Evolutionary conservation across 2,113 vertebrate species (phyloP), one percentile per base, ranked within the genome.

Genomic region (Argyrosomus japonicus): DNA sequence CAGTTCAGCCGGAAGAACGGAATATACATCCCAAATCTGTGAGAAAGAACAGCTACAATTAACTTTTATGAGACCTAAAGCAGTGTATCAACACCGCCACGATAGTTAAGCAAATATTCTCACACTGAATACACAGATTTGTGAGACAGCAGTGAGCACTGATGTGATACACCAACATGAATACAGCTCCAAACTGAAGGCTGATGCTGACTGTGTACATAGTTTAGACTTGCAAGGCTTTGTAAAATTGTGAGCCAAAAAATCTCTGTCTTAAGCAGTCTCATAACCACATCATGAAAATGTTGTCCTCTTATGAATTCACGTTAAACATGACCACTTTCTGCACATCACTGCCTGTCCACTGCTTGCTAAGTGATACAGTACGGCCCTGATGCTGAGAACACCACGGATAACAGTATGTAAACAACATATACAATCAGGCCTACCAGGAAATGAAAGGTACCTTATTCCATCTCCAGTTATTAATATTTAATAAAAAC

Each of bases 11-110:
- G 96, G 32, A 99, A 96, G 94, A 99, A 99, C 2, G 98, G 98
- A 91, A 99, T 97, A 91, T 99, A 99, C 98, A 99, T 99, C 71
- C 98, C 98, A 63, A 99, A 99, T 83, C 98, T 99, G 94, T 21
- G 13, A 27, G 1, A 18, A 57, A 17, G 15, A 53, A 36, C 1
- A 57, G 6, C 45, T 13, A 2, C 1, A 14, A 11, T 61, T 61
- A 9, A 15, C 8, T 19, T 62, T 6, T 21, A 36, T 5, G 6
- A 53, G 4, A 63, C 23, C 23, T 19, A 25, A 32, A 10, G 9
- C 18, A 2, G 14, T 15, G 11, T 2, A 6, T 21, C 40, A 10
- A 57, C 51, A 13, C 47, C 29, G 25, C 47, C 32, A 23, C n/a
- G 17, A 3, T 14, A 29, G 50, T 1, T 3, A 9, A 18, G 29